Percentiles rank a stretch among this genome's conserved stretches.
Conservation (phyloP, 1,140 invertebrate genomes). For the Orchestia grillus region DNA sequence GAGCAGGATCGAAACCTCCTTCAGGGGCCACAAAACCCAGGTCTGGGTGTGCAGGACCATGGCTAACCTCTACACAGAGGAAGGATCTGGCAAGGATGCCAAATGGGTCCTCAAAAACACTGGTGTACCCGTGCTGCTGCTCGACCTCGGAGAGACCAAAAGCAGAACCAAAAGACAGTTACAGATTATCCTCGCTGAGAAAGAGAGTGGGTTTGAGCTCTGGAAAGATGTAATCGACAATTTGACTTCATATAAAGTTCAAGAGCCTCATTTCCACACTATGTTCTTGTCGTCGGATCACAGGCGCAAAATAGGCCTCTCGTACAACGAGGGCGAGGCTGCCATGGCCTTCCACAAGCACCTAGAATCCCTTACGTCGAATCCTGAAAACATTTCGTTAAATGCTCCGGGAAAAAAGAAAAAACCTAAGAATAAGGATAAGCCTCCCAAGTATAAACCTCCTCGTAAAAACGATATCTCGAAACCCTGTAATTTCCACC, state of each 20-base stretch:
- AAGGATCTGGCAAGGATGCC: conserved; percentile 68
- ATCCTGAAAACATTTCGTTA: conserved; percentile 85
- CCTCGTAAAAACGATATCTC: conserved; percentile 88
- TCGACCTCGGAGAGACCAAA: conserved; percentile 82
- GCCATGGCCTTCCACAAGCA: conserved; percentile 78
- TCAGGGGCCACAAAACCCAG: conserved; percentile 83
- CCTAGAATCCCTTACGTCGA: conserved; percentile 78
- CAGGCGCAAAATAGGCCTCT: conserved; percentile 77
- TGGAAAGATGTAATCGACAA: conserved; percentile 87
- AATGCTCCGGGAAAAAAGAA: conserved; percentile 71
- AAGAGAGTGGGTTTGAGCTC: conserved; percentile 86
- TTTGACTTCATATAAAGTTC: conserved; percentile 73
- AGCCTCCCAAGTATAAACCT: conserved; percentile 72
- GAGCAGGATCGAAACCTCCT: conserved; percentile 84
- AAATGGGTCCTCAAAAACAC: conserved; percentile 84
- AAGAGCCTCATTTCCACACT: conserved; percentile 73
- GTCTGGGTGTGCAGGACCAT: conserved; percentile 81
- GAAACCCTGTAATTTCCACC: conserved; percentile 88
- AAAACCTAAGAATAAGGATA: conserved; percentile 73
- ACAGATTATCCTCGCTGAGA: conserved; percentile 83
- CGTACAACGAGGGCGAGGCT: conserved; percentile 82
- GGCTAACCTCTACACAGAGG: conserved; percentile 82
- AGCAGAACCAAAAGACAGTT: conserved; percentile 81
- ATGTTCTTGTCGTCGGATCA: conserved; percentile 73
- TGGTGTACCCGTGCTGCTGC: conserved; percentile 84